Base-by-base conservation (phyloP, 1,140 invertebrate genomes). In the Planococcus citri region DNA sequence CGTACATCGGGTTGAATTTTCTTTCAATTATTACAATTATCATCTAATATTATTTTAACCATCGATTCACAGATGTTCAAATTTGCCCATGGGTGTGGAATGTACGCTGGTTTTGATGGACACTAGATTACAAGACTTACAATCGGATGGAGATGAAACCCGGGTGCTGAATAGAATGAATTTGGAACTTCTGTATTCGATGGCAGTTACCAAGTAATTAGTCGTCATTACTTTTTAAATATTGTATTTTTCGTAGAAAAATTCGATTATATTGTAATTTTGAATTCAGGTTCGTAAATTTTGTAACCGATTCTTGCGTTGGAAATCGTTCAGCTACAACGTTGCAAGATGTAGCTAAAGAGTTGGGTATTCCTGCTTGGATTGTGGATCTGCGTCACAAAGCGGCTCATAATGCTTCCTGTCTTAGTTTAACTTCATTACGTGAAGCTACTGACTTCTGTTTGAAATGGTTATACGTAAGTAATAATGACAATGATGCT, bases 21-120 rank as follows among this genome's bases (percentile, higher is more conserved):
- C 29, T 6, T 33, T 12, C 4, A 6, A 3, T 33, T 33, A 33
- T 33, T 33, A 33, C 3, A 6, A 33, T 6, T 12, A 33, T 3
- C 12, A 12, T 33, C n/a, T n/a, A n/a, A n/a, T 33, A 33, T 33
- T 33, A 33, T 33, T 33, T 33, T 33, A 33, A 3, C 12, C 12
- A 3, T 6, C 29, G 29, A 33, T 12, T 33, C 71, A 69, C 70
- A 80, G 87, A 71, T 82, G 82, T 71, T 82, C 84, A 17, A 81
- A 82, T 71, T 74, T 89, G 71, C 84, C 86, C 12, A 81, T 84
- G 24, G 86, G 85, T 1, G 81, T 87, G 21, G 86, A 88, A 74
- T 85, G 85, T 22, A 87, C 86, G 1, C 74, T 87, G 27, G 80
- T 79, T 25, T 76, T 88, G 57, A 75, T 88, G 20, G 82, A 87